Evolutionary conservation across 2,797 vertebrate genomes (phyloP), one percentile per base, ranked within the genome.

Genomic region (Heterohyrax brucei): DNA sequence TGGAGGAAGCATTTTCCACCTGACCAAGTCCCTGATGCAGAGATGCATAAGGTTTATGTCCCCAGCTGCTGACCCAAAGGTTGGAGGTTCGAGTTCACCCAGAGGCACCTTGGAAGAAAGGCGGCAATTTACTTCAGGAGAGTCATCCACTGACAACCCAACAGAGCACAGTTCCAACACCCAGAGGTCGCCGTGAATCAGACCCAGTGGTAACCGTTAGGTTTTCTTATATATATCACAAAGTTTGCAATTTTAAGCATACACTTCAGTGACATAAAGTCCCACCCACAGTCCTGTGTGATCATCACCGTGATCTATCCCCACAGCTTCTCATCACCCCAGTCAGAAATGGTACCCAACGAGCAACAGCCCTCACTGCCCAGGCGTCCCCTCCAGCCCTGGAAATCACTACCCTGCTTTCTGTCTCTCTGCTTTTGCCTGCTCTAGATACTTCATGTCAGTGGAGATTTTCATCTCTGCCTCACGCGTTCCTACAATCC

Each of bases 1-100:
- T 95, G 96, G 97, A 96, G 92, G 96, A 98, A 96, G 97, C 56
- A 90, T 97, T 98, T 97, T 90, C 97, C 98, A 97, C 5, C 13
- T 89, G 94, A 53, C 50, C 18, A 13, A 56, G 53, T 56, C 53
- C 53, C 53, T 56, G 53, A 16, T 56, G 53, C 50, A 53, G 18
- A 56, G 39, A 39, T 39, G 39, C 39, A 39, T 39, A 56, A 18
- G 66, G n/a, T 72, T 72, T 33, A 39, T 72, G 68, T 70, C 30
- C 13, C 6, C 33, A 18, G 16, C 68, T 72, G 68, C 14, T 72
- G 9, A 39, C 68, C n/a, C 14, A 33, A 39, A 33, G 68, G 16
- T 1, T 72, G 68, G 19, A 33, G 16, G 18, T 33, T 72, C n/a
- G 5, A 72, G 30, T 21, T 39, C n/a, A 39, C 68, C 18, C 16